Conservation (phyloP, 2,888 invertebrate genomes). For the Drosophila borealis region DNA sequence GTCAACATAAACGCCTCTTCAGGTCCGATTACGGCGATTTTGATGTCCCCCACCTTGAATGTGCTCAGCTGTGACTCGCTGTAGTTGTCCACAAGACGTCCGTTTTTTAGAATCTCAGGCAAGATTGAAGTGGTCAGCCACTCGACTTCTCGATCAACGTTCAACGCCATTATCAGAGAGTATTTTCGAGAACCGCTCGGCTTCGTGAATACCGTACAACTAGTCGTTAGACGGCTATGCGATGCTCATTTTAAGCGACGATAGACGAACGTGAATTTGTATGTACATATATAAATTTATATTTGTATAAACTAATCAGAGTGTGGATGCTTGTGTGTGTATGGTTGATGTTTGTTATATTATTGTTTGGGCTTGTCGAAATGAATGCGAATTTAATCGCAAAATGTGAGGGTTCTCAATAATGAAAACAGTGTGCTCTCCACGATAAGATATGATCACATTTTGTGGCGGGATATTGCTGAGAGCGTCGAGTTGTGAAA, state of each 20-base stretch:
- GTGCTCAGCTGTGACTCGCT: slow-evolving; percentile 23
- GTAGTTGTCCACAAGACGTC: slow-evolving; percentile 50
- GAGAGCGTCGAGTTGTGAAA: background rate
- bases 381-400: background rate
- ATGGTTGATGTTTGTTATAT: slow-evolving; percentile 8
- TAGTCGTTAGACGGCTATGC: slow-evolving; percentile 1
- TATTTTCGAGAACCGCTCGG: slow-evolving; percentile 18
- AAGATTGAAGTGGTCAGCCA: slow-evolving; percentile 64
- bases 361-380: background rate
- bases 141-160: slow-evolving; percentile 53
- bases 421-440: background rate
- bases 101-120: slow-evolving; percentile 61
- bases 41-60: slow-evolving; percentile 58
- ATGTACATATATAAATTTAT: too few species aligned
- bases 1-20: slow-evolving; percentile 82
- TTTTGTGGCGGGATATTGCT: background rate
- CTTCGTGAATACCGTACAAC: slow-evolving; percentile 19
- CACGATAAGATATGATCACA: slow-evolving; percentile 26
- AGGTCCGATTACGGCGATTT: slow-evolving; percentile 60
- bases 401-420: background rate
- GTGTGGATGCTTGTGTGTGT: background rate
- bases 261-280: background rate
- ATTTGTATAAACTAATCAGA: background rate
- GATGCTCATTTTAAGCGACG: slow-evolving; percentile 9
- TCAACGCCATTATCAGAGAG: slow-evolving; percentile 33